phyloP scores from a whole-genome alignment of 2,797 vertebrate genomes.

The Erethizon dorsatum region DNA sequence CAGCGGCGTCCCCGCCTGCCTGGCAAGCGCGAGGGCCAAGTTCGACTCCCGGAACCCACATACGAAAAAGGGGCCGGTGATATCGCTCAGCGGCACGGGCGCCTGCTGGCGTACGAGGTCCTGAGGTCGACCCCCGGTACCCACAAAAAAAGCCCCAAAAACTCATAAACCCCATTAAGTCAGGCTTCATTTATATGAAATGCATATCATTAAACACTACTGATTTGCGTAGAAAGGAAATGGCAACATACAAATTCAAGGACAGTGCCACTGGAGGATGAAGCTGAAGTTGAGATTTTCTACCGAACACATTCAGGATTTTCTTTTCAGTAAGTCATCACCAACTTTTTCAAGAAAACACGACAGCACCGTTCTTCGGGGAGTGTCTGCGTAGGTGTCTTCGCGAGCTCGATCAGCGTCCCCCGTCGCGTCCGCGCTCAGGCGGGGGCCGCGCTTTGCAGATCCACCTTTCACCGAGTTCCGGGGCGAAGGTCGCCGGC shows the following conservation, averaged over 20 bases:
- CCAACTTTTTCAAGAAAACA: not conserved
- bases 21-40: too few relatives aligned
- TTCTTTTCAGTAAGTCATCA: not conserved
- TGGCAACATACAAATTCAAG: not conserved
- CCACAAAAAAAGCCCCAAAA: too few relatives aligned
- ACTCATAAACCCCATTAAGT: not conserved
- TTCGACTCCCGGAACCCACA: too few relatives aligned
- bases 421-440: not conserved
- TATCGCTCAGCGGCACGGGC: too few relatives aligned
- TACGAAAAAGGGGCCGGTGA: too few relatives aligned
- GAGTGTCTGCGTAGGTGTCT: not conserved
- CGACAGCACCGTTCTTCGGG: not conserved
- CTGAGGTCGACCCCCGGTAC: too few relatives aligned
- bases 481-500: not conserved
- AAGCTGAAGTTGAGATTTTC: not conserved
- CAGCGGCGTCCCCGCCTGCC: too few relatives aligned
- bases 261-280: not conserved
- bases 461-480: accelerated
- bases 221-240: not conserved
- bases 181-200: not conserved
- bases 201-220: not conserved
- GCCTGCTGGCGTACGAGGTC: too few relatives aligned
- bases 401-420: not conserved
- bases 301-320: not conserved
- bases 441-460: too few relatives aligned